Evolutionary conservation across 2,888 invertebrate genomes (phyloP).

Genomic region (Diplolepis rosae): DNA sequence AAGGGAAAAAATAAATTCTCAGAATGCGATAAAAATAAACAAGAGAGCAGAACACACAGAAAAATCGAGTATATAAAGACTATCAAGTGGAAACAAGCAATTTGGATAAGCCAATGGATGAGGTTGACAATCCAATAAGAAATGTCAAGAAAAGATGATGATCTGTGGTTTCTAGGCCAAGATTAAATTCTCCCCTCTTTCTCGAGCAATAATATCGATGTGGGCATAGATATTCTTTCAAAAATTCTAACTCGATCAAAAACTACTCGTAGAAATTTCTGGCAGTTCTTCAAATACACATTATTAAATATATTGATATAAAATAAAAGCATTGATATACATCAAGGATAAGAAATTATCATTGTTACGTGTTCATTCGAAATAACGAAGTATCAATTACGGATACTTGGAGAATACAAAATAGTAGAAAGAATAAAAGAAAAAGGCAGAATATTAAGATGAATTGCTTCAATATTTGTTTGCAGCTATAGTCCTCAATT

Average conservation of each 20-base stretch:
- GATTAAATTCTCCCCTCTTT: neutral
- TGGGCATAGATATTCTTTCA: neutral
- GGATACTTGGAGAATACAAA: no score
- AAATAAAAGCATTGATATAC: no score
- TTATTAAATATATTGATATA: neutral
- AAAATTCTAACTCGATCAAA: neutral
- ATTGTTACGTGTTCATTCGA: neutral
- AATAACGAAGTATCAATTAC: neutral
- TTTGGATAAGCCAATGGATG: conserved; percentile 21
- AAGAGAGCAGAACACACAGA: neutral
- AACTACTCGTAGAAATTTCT: neutral
- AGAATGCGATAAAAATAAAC: neutral
- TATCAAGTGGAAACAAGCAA: conserved; percentile 18
- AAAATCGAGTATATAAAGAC: neutral
- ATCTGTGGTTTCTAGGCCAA: conserved; percentile 27
- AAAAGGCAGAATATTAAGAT: neutral
- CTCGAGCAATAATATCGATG: neutral
- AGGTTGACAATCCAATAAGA: conserved; percentile 6
- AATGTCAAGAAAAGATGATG: conserved; percentile 7
- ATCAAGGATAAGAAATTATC: neutral
- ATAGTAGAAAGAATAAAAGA: neutral
- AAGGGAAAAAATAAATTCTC: neutral
- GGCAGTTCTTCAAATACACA: neutral
- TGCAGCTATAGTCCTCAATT: neutral
- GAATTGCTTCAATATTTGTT: neutral